Evolutionary conservation across 2,797 vertebrate species (phyloP).

Genomic region (Lerista edwardsae): DNA sequence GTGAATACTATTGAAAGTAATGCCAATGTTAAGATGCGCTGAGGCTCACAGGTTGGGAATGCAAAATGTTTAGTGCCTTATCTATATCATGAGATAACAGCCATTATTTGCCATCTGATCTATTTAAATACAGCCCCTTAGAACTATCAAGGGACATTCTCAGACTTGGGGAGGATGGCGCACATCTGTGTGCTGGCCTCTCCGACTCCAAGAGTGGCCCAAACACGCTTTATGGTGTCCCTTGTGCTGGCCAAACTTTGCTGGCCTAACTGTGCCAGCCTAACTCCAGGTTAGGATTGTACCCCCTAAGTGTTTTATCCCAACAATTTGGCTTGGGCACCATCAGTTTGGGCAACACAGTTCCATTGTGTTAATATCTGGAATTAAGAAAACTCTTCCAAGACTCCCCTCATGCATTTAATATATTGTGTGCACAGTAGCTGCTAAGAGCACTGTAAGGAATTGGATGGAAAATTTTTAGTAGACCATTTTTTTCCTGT

Average conservation of each 20-base stretch:
- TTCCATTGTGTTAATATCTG: not conserved
- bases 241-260: no score
- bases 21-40: not conserved
- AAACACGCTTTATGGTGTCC: no score
- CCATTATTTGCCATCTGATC: not conserved
- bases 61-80: not conserved
- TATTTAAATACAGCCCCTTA: not conserved
- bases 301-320: not conserved
- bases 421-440: conserved; percentile 3
- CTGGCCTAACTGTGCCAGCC: no score
- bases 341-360: not conserved
- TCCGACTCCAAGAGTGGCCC: no score
- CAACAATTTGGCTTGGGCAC: not conserved
- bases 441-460: conserved; percentile 9
- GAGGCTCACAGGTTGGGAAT: not conserved
- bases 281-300: no score
- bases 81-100: no score
- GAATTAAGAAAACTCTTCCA: not conserved
- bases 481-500: not conserved
- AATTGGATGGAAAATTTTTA: conserved; percentile 4
- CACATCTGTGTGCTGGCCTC: no score
- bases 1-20: not conserved
- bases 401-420: not conserved
- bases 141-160: not conserved
- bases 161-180: no score